Conservation (phyloP, 2,113 vertebrate species). For the Hippolais icterina region DNA sequence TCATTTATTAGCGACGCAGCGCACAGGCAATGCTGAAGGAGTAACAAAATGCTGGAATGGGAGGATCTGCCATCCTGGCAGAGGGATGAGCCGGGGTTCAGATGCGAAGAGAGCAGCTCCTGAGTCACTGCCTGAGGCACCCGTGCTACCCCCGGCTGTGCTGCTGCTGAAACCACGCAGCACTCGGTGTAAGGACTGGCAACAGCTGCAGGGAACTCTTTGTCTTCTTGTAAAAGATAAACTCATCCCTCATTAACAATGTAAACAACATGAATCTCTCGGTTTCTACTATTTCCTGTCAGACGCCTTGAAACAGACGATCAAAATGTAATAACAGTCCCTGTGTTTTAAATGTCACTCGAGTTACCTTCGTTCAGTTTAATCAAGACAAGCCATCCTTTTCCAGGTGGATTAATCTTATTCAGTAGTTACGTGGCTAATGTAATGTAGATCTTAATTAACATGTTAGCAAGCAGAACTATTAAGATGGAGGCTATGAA, state of each 20-base stretch:
- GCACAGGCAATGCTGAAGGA: neutral
- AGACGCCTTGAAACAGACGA: conserved; percentile 46
- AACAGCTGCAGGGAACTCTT: neutral
- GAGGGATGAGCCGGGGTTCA: neutral
- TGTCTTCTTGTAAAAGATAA: neutral
- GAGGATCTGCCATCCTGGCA: neutral
- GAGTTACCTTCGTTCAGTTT: conserved; percentile 39
- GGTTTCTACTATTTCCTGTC: conserved; percentile 42
- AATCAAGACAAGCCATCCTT: conserved; percentile 73
- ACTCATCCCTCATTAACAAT: conserved; percentile 10
- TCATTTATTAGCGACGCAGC: neutral
- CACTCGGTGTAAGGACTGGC: rapidly evolving
- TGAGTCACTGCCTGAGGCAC: neutral
- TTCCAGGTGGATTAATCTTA: conserved; percentile 74
- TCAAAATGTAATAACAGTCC: conserved; percentile 67
- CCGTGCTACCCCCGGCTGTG: neutral
- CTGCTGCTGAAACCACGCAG: neutral
- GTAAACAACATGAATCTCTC: conserved; percentile 23
- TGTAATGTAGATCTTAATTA: conserved; percentile 73
- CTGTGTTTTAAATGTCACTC: conserved; percentile 73
- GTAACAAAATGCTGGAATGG: too few relatives aligned
- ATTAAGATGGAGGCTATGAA: conserved; percentile 42
- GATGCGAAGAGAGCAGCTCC: neutral
- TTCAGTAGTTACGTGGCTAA: conserved; percentile 71
- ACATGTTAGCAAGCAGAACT: conserved; percentile 64